A percentile compares a stretch with the other conserved stretches of the same genome.
Conservation (phyloP, 2,888 invertebrate genomes). For the Apocheima hispidaria region DNA sequence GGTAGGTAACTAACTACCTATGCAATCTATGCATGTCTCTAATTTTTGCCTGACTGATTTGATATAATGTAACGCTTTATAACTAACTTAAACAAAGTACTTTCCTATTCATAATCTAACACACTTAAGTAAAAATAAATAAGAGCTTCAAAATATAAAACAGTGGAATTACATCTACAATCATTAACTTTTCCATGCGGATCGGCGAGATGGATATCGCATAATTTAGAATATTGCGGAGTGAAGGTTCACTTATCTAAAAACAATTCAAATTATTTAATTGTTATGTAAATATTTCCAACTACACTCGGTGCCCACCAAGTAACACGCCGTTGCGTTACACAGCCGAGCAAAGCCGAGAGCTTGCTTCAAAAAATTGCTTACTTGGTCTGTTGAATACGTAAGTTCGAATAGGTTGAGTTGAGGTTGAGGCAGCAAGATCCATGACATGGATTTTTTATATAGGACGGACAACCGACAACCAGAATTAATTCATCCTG, state of each 20-base stretch:
- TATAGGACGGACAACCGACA: no score
- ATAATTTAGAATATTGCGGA: constrained; percentile 19
- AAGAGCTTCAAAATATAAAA: constrained; percentile 26
- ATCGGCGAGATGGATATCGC: constrained; percentile 14
- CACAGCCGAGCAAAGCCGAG: no score
- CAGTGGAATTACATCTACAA: constrained; percentile 12
- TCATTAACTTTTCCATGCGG: constrained; percentile 6
- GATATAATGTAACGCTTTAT: not conserved
- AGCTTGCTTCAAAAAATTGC: no score
- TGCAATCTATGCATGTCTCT: no score
- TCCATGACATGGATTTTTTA: no score
- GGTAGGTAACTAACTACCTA: no score
- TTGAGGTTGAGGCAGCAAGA: no score
- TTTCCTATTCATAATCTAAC: constrained; percentile 3
- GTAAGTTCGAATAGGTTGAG: no score
- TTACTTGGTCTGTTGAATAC: no score
- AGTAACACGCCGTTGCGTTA: no score
- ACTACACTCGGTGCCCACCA: no score
- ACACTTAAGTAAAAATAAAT: constrained; percentile 27
- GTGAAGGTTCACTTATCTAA: constrained; percentile 2
- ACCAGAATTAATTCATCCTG: no score
- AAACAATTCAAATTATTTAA: constrained; percentile 23
- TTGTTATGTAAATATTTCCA: constrained; percentile 29
- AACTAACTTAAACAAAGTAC: not conserved
- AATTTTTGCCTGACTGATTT: not conserved